A percentile compares a stretch with the other conserved stretches of the same genome.
Evolutionary conservation across 2,888 invertebrate species (phyloP).

Genomic region (Nudaria mundana): DNA sequence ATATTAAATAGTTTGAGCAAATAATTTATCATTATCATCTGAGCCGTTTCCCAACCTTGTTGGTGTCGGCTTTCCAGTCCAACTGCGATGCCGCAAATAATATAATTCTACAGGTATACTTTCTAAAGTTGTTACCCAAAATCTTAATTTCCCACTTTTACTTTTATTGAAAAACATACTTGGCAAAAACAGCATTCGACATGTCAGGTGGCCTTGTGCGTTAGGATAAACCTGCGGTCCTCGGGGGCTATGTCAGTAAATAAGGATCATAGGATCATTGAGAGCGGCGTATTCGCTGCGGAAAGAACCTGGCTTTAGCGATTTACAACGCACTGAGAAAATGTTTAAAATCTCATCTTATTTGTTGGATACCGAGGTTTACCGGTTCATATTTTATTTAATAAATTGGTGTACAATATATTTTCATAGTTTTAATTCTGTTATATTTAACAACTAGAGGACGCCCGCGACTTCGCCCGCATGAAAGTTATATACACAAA

Average conservation of each 20-base stretch:
- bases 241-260: conserved; percentile 57
- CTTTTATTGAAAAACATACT: conserved; percentile 17
- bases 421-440: neutral
- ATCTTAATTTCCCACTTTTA: conserved; percentile 13
- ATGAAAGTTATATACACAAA: too few relatives aligned
- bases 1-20: too few relatives aligned
- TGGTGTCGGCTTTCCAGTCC: too few relatives aligned
- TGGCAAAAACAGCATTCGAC: conserved; percentile 29
- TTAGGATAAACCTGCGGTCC: conserved; percentile 38
- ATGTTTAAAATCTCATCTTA: conserved; percentile 35
- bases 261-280: conserved; percentile 70
- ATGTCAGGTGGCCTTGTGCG: conserved; percentile 36
- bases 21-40: too few relatives aligned
- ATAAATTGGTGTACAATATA: neutral
- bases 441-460: too few relatives aligned
- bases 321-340: conserved; percentile 39
- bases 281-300: conserved; percentile 57
- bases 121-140: neutral
- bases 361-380: conserved; percentile 19
- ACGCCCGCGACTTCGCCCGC: too few relatives aligned
- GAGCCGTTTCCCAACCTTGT: too few relatives aligned
- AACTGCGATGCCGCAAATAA: too few relatives aligned
- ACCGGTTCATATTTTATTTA: conserved; percentile 7
- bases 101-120: too few relatives aligned
- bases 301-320: conserved; percentile 45